Percentiles rank a stretch among this genome's conserved stretches.
Conservation (phyloP, 2,113 vertebrate genomes). For the Mirza zaza region DNA sequence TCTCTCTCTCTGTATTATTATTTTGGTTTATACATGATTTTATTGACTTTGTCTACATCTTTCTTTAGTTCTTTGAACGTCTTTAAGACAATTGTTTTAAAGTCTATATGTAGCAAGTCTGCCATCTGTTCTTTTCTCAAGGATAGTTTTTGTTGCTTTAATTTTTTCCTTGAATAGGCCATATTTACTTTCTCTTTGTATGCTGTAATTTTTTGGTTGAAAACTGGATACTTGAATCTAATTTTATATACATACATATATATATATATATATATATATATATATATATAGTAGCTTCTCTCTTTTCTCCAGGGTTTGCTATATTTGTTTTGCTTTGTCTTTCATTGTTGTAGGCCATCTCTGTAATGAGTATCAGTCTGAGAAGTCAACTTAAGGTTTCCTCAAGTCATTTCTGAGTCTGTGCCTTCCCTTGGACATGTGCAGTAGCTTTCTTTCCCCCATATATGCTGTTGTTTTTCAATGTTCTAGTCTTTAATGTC, state of each 20-base stretch:
- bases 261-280: too few species aligned
- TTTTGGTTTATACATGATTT: neutral
- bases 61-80: neutral
- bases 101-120: neutral
- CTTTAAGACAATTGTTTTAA: neutral
- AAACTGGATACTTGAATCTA: neutral
- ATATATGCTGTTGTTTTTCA: neutral
- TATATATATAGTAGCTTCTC: neutral
- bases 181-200: neutral
- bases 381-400: neutral
- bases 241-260: neutral
- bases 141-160: neutral
- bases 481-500: neutral
- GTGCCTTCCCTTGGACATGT: neutral
- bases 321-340: neutral
- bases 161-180: neutral
- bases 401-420: neutral
- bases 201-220: neutral
- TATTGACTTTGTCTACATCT: neutral
- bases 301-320: neutral
- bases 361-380: neutral
- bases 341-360: neutral
- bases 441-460: neutral
- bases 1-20: neutral
- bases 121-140: neutral